Evolutionary conservation across 2,113 vertebrate species (phyloP).

Genomic region (Alligator sinensis): DNA sequence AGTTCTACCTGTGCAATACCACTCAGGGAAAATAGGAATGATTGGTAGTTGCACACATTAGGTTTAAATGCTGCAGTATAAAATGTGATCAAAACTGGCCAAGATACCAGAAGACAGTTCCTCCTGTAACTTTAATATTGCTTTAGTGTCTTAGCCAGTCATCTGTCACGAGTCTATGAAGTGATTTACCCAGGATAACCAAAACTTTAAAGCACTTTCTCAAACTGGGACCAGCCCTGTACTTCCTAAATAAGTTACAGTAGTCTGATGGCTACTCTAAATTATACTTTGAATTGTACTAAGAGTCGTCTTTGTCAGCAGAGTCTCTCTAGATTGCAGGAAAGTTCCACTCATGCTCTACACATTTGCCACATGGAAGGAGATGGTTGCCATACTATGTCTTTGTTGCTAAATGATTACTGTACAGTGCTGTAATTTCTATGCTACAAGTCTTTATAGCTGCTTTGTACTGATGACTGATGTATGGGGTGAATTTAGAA

Average conservation of each 20-base stretch:
- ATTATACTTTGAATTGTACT: background rate
- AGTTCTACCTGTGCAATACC: background rate
- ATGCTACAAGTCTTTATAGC: background rate
- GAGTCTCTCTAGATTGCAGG: background rate
- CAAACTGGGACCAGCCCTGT: background rate
- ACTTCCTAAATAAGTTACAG: background rate
- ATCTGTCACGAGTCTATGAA: background rate
- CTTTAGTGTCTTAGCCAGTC: background rate
- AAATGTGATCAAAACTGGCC: background rate
- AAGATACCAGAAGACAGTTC: background rate
- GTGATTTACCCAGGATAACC: background rate
- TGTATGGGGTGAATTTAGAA: background rate
- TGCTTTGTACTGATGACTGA: background rate
- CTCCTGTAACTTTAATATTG: background rate
- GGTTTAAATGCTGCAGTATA: background rate
- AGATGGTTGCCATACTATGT: background rate
- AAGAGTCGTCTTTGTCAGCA: background rate
- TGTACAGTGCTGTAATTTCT: background rate
- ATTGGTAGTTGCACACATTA: background rate
- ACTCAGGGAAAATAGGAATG: background rate
- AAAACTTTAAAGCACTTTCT: background rate
- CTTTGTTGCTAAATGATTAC: background rate
- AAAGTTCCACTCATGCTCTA: background rate
- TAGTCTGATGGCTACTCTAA: background rate
- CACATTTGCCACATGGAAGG: background rate